phyloP scores from a whole-genome alignment of 2,888 invertebrate species.

The Eretmocerus hayati region DNA sequence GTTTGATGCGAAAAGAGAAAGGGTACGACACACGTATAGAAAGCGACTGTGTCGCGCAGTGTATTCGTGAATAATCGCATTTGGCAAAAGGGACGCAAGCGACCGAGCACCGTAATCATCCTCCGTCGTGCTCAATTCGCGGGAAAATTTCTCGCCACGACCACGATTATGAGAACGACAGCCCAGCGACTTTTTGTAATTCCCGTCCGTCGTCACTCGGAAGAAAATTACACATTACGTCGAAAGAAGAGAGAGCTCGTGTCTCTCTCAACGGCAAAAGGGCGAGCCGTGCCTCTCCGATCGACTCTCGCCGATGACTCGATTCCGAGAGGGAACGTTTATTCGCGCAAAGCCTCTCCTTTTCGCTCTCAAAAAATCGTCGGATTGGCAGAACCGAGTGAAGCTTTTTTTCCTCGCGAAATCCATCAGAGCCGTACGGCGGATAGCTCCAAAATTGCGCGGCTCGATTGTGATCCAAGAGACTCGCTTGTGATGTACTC shows the following conservation, averaged over 20 bases:
- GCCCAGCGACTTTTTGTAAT: conserved; percentile 13
- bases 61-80: conserved; percentile 7
- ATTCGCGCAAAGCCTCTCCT: no score
- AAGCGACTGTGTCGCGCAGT: conserved; percentile 14
- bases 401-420: no score
- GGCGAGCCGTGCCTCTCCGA: not conserved
- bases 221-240: conserved; percentile 8
- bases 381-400: no score
- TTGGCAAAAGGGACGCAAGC: conserved; percentile 5
- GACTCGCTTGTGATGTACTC: not conserved
- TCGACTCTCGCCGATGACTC: not conserved
- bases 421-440: no score
- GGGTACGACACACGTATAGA: conserved; percentile 7
- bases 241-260: not conserved
- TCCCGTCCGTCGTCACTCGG: conserved; percentile 4
- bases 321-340: not conserved
- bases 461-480: not conserved
- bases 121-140: no score
- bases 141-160: no score
- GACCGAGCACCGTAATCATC: not conserved
- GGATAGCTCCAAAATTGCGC: no score
- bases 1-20: conserved; percentile 19
- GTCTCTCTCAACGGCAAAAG: not conserved
- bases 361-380: no score
- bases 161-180: not conserved